These are phyloP conservation scores for Steinernema hermaphroditum DNA, from an alignment of 2,888 invertebrate genomes.

Conservation along the genomic window DNA sequence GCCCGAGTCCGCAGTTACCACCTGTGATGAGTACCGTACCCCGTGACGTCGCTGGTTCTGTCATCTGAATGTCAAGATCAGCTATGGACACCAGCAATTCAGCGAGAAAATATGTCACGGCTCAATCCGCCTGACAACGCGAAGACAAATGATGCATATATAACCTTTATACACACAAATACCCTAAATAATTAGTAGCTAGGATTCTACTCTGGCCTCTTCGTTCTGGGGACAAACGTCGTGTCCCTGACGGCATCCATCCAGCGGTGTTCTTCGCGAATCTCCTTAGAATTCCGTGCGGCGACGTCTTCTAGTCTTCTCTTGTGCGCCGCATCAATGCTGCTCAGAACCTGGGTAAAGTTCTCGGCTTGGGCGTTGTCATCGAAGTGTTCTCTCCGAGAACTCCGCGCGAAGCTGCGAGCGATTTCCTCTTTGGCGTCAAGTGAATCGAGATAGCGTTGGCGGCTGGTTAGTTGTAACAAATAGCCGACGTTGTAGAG, in stretches of 20 bases:
- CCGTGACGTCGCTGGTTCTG: conserved; percentile 7
- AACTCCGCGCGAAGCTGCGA: conserved; percentile 53
- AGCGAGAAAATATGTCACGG: too few relatives aligned
- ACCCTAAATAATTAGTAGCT: too few relatives aligned
- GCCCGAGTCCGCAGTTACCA: conserved; percentile 48
- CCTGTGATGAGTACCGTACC: conserved; percentile 48
- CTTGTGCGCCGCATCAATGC: conserved; percentile 54
- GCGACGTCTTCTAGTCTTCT: conserved; percentile 33
- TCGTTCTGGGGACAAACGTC: not conserved
- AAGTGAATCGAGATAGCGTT: conserved; percentile 49
- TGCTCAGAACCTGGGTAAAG: conserved; percentile 51
- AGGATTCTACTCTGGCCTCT: not conserved
- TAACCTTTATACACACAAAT: not conserved
- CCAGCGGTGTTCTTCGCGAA: conserved; percentile 43
- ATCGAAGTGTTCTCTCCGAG: too few relatives aligned
- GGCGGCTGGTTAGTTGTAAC: conserved; percentile 47
- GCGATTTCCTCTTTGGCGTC: conserved; percentile 61
- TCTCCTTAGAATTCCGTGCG: conserved; percentile 37
- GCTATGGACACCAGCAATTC: not conserved
- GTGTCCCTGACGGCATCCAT: conserved; percentile 35
- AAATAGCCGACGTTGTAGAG: conserved; percentile 57
- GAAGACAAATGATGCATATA: not conserved
- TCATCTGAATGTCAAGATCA: not conserved
- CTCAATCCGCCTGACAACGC: too few relatives aligned
- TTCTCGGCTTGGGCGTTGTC: conserved; percentile 45